phyloP scores from a whole-genome alignment of 1,140 invertebrate genomes.

The Drosophila prosaltans region DNA sequence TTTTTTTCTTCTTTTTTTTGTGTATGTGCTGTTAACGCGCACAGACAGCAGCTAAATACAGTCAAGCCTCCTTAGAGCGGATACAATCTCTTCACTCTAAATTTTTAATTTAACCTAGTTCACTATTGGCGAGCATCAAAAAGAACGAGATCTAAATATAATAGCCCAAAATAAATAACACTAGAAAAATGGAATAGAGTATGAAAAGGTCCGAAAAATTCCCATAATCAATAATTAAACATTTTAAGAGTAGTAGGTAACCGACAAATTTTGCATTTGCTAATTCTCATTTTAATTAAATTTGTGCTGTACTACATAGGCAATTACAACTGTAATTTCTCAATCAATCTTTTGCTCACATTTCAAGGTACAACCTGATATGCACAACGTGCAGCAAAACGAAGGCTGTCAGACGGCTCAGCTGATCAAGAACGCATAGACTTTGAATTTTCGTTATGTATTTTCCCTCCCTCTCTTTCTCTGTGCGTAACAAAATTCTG shows the following conservation, averaged over 20 bases:
- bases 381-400: neutral
- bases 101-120: neutral
- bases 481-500: neutral
- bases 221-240: too few relatives aligned
- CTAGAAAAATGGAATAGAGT: too few relatives aligned
- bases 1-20: conserved; percentile 14
- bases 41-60: conserved; percentile 5
- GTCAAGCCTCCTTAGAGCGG: neutral
- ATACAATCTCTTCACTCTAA: neutral
- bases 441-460: neutral
- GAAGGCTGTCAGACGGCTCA: neutral
- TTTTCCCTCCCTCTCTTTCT: neutral
- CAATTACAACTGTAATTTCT: neutral
- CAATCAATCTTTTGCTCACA: neutral
- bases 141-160: neutral
- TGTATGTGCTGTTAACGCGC: conserved; percentile 4
- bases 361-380: neutral
- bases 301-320: neutral
- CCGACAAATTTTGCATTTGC: too few relatives aligned
- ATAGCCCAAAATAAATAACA: too few relatives aligned
- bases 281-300: too few relatives aligned
- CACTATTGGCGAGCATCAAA: neutral
- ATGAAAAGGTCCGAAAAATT: too few relatives aligned
- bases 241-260: too few relatives aligned
- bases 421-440: neutral